phyloP scores from a whole-genome alignment of 2,113 vertebrate genomes.

The Larimichthys polyactis region DNA sequence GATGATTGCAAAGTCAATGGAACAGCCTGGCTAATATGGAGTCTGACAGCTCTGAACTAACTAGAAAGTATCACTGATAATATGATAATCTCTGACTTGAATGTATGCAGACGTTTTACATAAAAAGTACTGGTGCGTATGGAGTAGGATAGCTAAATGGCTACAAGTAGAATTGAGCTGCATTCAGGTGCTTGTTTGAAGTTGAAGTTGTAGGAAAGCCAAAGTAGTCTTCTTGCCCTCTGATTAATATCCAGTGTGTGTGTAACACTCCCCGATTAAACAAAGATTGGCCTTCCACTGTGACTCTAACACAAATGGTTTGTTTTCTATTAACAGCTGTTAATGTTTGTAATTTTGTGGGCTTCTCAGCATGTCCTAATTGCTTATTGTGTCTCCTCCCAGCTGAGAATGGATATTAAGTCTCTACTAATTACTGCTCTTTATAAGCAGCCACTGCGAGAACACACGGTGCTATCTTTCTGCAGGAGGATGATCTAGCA shows the following conservation, averaged over 20 bases:
- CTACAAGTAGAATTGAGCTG: not conserved
- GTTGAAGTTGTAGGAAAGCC: not conserved
- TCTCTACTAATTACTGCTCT: slow-evolving; percentile 66
- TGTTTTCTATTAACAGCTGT: slow-evolving; percentile 60
- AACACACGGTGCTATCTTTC: slow-evolving; percentile 3
- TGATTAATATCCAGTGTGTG: slow-evolving; percentile 8
- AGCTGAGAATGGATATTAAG: slow-evolving; percentile 64
- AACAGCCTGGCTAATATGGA: not conserved
- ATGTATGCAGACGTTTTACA: not conserved
- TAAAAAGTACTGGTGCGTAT: not conserved
- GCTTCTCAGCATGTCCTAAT: slow-evolving; percentile 55
- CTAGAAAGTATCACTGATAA: not conserved
- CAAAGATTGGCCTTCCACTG: not conserved
- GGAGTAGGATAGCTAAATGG: not conserved
- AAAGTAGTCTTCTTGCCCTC: not conserved
- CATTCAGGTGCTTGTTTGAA: not conserved
- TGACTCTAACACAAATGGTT: slow-evolving; percentile 13
- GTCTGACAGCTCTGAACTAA: no score
- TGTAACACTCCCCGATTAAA: slow-evolving; percentile 40
- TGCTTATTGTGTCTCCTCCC: slow-evolving; percentile 65
- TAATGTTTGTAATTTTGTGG: slow-evolving; percentile 64
- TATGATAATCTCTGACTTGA: no score
- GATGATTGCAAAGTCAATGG: slow-evolving; percentile 1
- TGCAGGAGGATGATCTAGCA: not conserved
- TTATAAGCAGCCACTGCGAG: slow-evolving; percentile 27